Conservation (phyloP, 92 coral and sea anemone genomes). For the Parazoanthus atlanticus region DNA sequence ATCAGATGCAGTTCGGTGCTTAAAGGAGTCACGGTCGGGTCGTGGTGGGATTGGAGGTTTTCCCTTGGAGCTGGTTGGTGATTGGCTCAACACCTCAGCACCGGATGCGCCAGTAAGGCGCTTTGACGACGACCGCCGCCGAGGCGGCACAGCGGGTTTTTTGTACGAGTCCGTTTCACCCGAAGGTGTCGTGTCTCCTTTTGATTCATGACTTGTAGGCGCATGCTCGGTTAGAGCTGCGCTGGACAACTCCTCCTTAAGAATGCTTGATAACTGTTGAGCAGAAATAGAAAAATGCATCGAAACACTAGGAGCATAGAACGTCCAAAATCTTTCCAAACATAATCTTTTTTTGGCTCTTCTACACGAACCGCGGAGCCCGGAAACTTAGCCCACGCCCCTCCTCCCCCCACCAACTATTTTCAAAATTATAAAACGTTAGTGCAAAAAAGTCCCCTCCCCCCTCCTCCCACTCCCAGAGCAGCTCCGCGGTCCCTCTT, state of each 20-base stretch:
- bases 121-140: slow-evolving; percentile 42
- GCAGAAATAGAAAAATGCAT: not conserved
- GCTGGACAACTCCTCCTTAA: not conserved
- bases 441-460: too few relatives aligned
- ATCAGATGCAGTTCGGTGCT: slow-evolving; percentile 27
- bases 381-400: too few relatives aligned
- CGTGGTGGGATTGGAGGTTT: slow-evolving; percentile 42
- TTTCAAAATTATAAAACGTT: too few relatives aligned
- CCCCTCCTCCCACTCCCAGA: too few relatives aligned
- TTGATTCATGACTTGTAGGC: slow-evolving; percentile 18
- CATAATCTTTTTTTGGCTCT: too few relatives aligned
- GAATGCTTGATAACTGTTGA: slow-evolving; percentile 21
- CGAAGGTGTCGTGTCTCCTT: slow-evolving; percentile 22
- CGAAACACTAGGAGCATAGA: too few relatives aligned
- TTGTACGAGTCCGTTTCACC: slow-evolving; percentile 11
- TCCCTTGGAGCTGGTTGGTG: slow-evolving; percentile 2
- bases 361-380: too few relatives aligned
- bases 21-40: slow-evolving; percentile 14
- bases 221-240: slow-evolving; percentile 29
- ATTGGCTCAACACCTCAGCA: not conserved
- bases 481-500: too few relatives aligned
- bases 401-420: too few relatives aligned
- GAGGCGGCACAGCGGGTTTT: slow-evolving; percentile 22
- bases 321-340: too few relatives aligned
- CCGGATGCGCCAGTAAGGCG: slow-evolving; percentile 17